Evolutionary conservation across 2,888 invertebrate genomes (phyloP), one percentile per base, ranked within the genome.

Genomic region (Acholoe squamosa): DNA sequence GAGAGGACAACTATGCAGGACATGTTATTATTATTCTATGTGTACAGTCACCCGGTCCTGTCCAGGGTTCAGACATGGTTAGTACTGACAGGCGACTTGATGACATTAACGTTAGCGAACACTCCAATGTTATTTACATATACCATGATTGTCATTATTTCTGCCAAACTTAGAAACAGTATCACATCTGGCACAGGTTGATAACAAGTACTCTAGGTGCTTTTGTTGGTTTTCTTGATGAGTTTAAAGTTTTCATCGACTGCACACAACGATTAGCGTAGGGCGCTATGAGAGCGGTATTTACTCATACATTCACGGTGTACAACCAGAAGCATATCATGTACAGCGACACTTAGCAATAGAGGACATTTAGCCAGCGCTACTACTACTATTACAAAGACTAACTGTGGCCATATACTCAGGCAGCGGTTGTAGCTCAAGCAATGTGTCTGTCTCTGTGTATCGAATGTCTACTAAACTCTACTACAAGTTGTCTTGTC

Each of bases 271-370:
- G 51, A 51, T 19, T 84, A 84, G 84, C 86, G 31, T 52, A 86
- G 52, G 52, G 54, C 52, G 86, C 86, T 54, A 86, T 86, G 56
- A 56, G 10, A 56, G 86, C 86, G 10, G 25, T 34, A 34, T 80
- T 22, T 43, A 80, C 16, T 80, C 25, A 7, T 25, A 54, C 86
- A 52, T 86, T 86, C 52, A 86, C 54, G n/a, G 33, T 80, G 80
- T 80, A 80, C 80, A 86, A 86, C 22, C 54, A 31, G 86, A 80
- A 86, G 86, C 86, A 86, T 86, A 86, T 86, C 86, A 86, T 86
- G 86, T 86, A 86, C 86, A 86, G 86, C 25, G 54, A 86, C 31
- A 52, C 52, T 86, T 54, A 86, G 86, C 86, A 86, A 54, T 84
- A 84, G 71, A 61, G 61, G 61, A 61, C 43, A n/a, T n/a, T 71